Conservation (phyloP, 2,113 vertebrate genomes). For the Galeopterus variegatus region DNA sequence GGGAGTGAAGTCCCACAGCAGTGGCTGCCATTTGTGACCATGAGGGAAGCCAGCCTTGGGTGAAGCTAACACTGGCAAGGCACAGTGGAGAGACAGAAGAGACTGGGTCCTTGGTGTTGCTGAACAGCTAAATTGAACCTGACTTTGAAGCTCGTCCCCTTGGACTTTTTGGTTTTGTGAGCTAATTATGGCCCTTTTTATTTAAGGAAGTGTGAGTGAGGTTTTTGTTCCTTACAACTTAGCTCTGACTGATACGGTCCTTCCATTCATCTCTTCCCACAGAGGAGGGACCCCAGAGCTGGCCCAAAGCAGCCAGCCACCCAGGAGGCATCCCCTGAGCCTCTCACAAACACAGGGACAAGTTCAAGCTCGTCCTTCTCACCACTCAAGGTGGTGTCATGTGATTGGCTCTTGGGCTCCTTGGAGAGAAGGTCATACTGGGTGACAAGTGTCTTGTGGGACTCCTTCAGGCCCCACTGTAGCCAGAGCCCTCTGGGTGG, state of each 20-base stretch:
- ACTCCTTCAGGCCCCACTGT: too few species aligned
- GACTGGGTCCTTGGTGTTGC: neutral
- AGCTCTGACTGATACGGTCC: fast-evolving
- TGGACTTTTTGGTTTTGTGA: neutral
- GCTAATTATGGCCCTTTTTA: neutral
- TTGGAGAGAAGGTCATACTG: neutral
- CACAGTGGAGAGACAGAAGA: neutral
- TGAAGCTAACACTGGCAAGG: neutral
- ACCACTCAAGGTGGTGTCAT: fast-evolving
- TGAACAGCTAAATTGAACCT: neutral
- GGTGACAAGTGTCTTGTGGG: neutral
- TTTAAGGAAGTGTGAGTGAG: neutral
- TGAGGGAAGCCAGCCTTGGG: neutral
- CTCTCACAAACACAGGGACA: neutral
- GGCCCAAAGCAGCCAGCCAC: too few species aligned
- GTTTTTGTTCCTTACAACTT: neutral
- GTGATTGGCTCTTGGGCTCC: neutral
- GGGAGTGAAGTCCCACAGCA: neutral
- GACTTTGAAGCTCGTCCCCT: neutral
- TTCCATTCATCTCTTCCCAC: neutral
- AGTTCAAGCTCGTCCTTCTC: neutral
- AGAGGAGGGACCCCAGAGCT: neutral
- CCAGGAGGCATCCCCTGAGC: fast-evolving
- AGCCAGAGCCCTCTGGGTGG: neutral
- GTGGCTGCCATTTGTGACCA: neutral